phyloP scores from a whole-genome alignment of 2,797 vertebrate genomes.

The Takifugu rubripes region DNA sequence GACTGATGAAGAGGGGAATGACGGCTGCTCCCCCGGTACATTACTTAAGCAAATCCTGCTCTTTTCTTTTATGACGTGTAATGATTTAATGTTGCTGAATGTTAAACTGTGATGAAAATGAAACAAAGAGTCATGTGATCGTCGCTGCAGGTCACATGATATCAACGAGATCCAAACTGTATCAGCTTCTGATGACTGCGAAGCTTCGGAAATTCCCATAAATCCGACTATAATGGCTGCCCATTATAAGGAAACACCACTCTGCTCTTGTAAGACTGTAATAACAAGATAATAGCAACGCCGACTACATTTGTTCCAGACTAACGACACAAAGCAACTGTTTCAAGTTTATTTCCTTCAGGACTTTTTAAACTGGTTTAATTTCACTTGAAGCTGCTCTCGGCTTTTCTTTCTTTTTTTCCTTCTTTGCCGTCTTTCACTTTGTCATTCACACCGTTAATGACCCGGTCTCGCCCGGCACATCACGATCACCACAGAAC shows the following conservation, averaged over 20 bases:
- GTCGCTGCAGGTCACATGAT: too few species aligned
- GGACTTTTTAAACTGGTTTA: not conserved
- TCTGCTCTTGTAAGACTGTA: conserved; percentile 4
- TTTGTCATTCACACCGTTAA: conserved; percentile 35
- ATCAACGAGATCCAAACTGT: not conserved
- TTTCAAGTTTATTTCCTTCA: too few species aligned
- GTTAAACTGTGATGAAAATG: too few species aligned
- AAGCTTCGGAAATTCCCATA: not conserved
- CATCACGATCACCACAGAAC: conserved; percentile 41
- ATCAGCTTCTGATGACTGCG: not conserved
- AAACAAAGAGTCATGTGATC: too few species aligned
- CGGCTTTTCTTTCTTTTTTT: conserved; percentile 3
- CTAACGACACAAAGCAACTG: too few species aligned
- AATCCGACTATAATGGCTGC: not conserved
- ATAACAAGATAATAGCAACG: too few species aligned
- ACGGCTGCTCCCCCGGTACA: not conserved
- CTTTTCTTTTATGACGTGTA: too few species aligned
- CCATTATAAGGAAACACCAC: not conserved
- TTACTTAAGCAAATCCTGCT: too few species aligned
- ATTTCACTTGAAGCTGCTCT: not conserved
- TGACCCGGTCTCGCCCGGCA: conserved; percentile 30
- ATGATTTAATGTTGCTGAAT: too few species aligned
- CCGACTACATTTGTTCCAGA: too few species aligned
- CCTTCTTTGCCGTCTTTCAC: conserved; percentile 7
- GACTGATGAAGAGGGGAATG: not conserved